Conservation (phyloP, 2,888 invertebrate genomes). For the Torymus texanus region DNA sequence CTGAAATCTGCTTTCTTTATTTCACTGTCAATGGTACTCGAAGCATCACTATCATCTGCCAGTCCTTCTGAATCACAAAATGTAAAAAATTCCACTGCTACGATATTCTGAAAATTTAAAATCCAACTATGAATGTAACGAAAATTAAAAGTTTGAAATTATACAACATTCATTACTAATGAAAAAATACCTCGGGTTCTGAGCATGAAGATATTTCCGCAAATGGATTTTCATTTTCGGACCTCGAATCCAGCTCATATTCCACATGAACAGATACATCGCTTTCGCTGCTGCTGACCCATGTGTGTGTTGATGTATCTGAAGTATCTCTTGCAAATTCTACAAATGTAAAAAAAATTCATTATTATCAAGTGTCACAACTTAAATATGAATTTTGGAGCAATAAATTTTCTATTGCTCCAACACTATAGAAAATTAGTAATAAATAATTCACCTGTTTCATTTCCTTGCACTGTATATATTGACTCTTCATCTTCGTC, state of each 20-base stretch:
- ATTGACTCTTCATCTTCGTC: slow-evolving; percentile 79
- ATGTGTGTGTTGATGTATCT: slow-evolving; percentile 65
- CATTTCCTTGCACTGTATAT: slow-evolving; percentile 80
- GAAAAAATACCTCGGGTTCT: slow-evolving; percentile 65
- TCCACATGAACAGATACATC: slow-evolving; percentile 62
- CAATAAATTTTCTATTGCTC: not conserved
- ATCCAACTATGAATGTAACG: slow-evolving; percentile 5
- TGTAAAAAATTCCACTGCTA: slow-evolving; percentile 62
- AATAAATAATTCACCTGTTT: slow-evolving; percentile 78
- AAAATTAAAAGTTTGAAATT: slow-evolving; percentile 6
- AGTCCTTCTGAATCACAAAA: slow-evolving; percentile 64
- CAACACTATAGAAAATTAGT: slow-evolving; percentile 12
- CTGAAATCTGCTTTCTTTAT: slow-evolving; percentile 79
- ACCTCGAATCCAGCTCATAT: slow-evolving; percentile 66
- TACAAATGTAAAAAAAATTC: slow-evolving; percentile 50
- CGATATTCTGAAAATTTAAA: slow-evolving; percentile 61
- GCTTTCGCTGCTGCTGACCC: slow-evolving; percentile 58
- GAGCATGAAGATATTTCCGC: slow-evolving; percentile 62
- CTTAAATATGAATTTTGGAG: not conserved
- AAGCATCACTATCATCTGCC: slow-evolving; percentile 69
- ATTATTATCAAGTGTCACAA: not conserved
- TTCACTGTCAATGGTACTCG: slow-evolving; percentile 73
- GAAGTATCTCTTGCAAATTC: slow-evolving; percentile 67
- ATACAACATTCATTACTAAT: not conserved
- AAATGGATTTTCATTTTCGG: slow-evolving; percentile 63